Evolutionary conservation across 2,113 vertebrate species (phyloP).

Genomic region (Xiphias gladius): DNA sequence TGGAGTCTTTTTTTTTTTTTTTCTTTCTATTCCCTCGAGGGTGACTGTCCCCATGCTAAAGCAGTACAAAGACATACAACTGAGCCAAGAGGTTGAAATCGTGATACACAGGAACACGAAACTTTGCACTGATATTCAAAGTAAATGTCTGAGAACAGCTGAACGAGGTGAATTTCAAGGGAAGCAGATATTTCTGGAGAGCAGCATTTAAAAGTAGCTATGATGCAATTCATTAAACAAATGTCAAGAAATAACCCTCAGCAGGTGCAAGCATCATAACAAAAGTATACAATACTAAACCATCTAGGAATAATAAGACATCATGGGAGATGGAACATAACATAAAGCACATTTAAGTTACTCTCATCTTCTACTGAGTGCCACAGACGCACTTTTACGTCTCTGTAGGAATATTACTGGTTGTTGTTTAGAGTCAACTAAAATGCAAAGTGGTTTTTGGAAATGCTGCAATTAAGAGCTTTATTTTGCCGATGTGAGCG

Average conservation of each 20-base stretch:
- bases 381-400: slow-evolving; percentile 13
- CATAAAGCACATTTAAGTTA: slow-evolving; percentile 15
- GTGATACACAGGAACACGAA: not conserved
- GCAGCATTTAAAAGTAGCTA: not conserved
- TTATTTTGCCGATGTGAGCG: slow-evolving; percentile 47
- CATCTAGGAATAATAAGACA: slow-evolving; percentile 10
- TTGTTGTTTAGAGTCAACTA: slow-evolving; percentile 21
- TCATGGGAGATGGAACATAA: not conserved
- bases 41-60: slow-evolving; percentile 20
- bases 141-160: not conserved
- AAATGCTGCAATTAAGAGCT: slow-evolving; percentile 51
- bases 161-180: not conserved
- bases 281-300: slow-evolving; percentile 14
- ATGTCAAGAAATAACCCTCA: slow-evolving; percentile 11
- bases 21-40: not conserved
- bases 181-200: not conserved
- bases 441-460: slow-evolving; percentile 33
- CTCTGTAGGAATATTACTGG: slow-evolving; percentile 11
- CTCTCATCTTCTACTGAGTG: not conserved
- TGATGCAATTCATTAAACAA: not conserved
- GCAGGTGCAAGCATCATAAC: slow-evolving; percentile 9
- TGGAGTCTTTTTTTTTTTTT: not conserved
- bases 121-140: not conserved
- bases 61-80: not conserved
- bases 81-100: not conserved